Conservation (phyloP, 2,888 invertebrate genomes). For the Melolontha melolontha region DNA sequence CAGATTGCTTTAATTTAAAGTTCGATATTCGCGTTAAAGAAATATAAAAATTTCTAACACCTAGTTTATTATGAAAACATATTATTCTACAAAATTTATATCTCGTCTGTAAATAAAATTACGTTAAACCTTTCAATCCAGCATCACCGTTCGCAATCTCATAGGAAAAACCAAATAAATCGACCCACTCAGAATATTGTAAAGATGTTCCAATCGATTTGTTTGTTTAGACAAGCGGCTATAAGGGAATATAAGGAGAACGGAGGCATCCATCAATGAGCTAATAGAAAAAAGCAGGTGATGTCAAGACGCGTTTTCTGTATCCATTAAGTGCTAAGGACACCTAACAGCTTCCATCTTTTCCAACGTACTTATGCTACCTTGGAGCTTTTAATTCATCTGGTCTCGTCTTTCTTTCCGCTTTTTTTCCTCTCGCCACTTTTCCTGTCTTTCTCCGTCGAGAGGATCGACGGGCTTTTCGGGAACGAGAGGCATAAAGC, state of each 20-base stretch:
- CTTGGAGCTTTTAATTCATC: constrained; percentile 39
- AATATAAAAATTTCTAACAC: too few relatives aligned
- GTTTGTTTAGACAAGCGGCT: constrained; percentile 17
- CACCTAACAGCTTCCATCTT: constrained; percentile 54
- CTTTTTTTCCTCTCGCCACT: constrained; percentile 19
- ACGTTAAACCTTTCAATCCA: too few relatives aligned
- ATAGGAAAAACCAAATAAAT: too few relatives aligned
- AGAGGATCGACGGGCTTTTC: constrained; percentile 47
- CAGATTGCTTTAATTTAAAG: too few relatives aligned
- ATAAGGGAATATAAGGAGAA: constrained; percentile 39
- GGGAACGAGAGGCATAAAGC: constrained; percentile 53
- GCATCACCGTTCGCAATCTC: too few relatives aligned
- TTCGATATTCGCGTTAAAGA: too few relatives aligned
- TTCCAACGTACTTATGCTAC: constrained; percentile 15
- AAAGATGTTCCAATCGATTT: constrained; percentile 14
- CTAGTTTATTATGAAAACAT: too few relatives aligned
- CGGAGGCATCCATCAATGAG: constrained; percentile 50
- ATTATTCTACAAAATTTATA: too few relatives aligned
- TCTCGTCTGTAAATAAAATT: too few relatives aligned
- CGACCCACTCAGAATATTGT: too few relatives aligned
- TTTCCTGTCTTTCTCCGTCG: too few relatives aligned
- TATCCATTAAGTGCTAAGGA: constrained; percentile 56
- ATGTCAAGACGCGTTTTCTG: constrained; percentile 53
- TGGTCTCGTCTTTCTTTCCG: constrained; percentile 3
- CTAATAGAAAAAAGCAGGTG: constrained; percentile 54